A percentile compares a stretch with the other conserved stretches of the same genome.
Conservation (phyloP, 2,888 invertebrate genomes). For the Drosophila cyrtoloma region DNA sequence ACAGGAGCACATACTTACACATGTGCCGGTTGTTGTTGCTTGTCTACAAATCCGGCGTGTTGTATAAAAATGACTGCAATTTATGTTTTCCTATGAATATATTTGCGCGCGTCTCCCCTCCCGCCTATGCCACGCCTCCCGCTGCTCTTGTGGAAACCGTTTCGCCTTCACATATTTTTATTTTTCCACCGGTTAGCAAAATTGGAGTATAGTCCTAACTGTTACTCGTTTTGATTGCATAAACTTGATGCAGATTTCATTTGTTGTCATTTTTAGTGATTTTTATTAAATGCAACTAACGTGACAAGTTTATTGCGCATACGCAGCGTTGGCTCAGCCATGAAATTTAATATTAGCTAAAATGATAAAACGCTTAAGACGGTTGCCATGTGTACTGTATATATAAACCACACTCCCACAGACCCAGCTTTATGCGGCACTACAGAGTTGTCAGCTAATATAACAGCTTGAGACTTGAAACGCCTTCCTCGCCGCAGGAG, state of each 20-base stretch:
- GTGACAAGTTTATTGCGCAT: slow-evolving; percentile 79
- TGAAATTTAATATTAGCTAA: slow-evolving; percentile 69
- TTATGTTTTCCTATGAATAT: slow-evolving; percentile 83
- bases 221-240: slow-evolving; percentile 77
- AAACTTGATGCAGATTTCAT: slow-evolving; percentile 76
- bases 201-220: slow-evolving; percentile 25
- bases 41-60: slow-evolving; percentile 80
- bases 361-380: slow-evolving; percentile 35
- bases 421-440: not conserved
- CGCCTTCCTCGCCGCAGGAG: slow-evolving; percentile 27
- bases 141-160: slow-evolving; percentile 2
- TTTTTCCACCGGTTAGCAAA: not conserved
- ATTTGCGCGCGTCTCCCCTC: slow-evolving; percentile 46
- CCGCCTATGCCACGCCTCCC: not conserved
- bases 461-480: slow-evolving; percentile 72
- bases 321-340: slow-evolving; percentile 55
- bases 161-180: slow-evolving; percentile 29
- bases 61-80: slow-evolving; percentile 82
- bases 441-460: slow-evolving; percentile 69
- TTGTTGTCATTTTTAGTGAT: slow-evolving; percentile 76
- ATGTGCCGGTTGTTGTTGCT: slow-evolving; percentile 32
- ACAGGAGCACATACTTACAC: not conserved
- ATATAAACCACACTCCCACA: too few species aligned
- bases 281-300: slow-evolving; percentile 76
- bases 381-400: slow-evolving; percentile 47